Evolutionary conservation across 1,140 invertebrate species (phyloP).

Genomic region (Agraylea sexmaculata): DNA sequence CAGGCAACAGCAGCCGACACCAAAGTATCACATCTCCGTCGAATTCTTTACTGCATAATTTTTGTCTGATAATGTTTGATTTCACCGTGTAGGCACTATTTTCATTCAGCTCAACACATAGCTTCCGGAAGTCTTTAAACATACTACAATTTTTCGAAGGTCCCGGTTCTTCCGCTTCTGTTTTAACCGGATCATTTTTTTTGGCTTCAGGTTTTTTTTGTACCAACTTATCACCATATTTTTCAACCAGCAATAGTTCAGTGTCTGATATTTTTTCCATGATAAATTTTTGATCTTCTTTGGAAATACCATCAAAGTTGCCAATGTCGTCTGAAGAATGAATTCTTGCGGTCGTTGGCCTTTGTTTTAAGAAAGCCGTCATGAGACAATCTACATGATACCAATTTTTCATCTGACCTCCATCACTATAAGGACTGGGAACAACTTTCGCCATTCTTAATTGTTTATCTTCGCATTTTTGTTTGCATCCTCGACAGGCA

Average conservation of each 20-base stretch:
- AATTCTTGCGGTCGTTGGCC: slow-evolving; percentile 70
- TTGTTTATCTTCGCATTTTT: slow-evolving; percentile 59
- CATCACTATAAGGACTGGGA: slow-evolving; percentile 68
- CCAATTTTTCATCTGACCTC: slow-evolving; percentile 74
- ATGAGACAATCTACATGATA: slow-evolving; percentile 72
- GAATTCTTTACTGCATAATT: slow-evolving; percentile 53
- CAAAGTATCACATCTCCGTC: slow-evolving; percentile 63
- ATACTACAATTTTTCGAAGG: slow-evolving; percentile 32
- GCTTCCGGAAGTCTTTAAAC: slow-evolving; percentile 63
- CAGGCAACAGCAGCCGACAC: slow-evolving; percentile 75
- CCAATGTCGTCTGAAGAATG: slow-evolving; percentile 67
- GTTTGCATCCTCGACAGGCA: slow-evolving; percentile 80
- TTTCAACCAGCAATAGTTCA: slow-evolving; percentile 39
- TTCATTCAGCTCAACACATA: slow-evolving; percentile 66
- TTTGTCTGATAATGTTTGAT: slow-evolving; percentile 58
- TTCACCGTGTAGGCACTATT: slow-evolving; percentile 73
- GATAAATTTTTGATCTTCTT: slow-evolving; percentile 57
- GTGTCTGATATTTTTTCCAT: slow-evolving; percentile 47
- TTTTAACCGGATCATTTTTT: slow-evolving; percentile 5
- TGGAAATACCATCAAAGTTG: slow-evolving; percentile 55
- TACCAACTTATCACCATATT: slow-evolving; percentile 37
- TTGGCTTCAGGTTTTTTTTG: slow-evolving; percentile 18
- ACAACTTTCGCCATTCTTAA: slow-evolving; percentile 64
- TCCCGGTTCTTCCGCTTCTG: not conserved
- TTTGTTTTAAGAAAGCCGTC: slow-evolving; percentile 63